These are phyloP conservation scores for Scolopax mira DNA, from an alignment of 2,113 vertebrate genomes.

Conservation along the genomic window DNA sequence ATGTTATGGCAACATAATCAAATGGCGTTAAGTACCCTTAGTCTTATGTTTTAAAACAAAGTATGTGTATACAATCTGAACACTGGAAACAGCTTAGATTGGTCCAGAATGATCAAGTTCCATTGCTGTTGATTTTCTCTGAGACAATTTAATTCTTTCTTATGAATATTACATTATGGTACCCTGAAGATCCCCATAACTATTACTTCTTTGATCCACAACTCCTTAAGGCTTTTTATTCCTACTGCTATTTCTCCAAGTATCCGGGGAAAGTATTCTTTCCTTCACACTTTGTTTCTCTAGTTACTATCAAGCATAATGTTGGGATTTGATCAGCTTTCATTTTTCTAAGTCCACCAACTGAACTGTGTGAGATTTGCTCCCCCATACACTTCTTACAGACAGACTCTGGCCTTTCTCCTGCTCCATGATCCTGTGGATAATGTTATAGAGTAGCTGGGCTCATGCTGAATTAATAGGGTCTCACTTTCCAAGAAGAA, in stretches of 20 bases:
- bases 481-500: background rate
- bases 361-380: background rate
- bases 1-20: background rate
- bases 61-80: background rate
- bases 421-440: background rate
- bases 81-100: background rate
- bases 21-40: no score
- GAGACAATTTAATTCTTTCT: background rate
- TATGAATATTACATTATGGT: background rate
- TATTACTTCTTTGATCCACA: background rate
- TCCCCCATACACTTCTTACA: background rate
- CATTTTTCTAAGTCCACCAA: background rate
- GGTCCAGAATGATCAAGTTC: background rate
- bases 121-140: background rate
- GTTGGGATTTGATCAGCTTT: background rate
- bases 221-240: background rate
- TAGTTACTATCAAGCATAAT: background rate
- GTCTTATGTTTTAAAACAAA: background rate
- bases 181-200: background rate
- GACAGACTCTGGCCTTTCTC: background rate
- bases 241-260: background rate
- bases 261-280: background rate
- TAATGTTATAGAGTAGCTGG: background rate
- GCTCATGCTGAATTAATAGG: rapidly evolving
- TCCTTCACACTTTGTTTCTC: background rate